Evolutionary conservation across 2,888 invertebrate genomes (phyloP), one percentile per base, ranked within the genome.

Genomic region (Protophormia terraenovae): DNA sequence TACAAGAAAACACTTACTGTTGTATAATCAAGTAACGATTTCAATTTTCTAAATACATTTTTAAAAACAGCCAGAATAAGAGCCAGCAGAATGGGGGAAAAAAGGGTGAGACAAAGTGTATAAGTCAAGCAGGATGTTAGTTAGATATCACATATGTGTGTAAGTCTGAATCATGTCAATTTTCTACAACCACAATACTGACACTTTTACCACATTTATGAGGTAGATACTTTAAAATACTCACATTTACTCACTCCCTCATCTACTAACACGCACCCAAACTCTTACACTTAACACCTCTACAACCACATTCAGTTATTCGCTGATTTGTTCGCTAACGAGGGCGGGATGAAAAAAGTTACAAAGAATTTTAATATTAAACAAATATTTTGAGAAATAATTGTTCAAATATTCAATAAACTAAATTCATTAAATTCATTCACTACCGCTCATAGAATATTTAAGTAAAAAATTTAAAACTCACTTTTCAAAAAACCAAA

Each of bases 31-130:
- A 82, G 78, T 75, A 82, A 81, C 77, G 62, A 82, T 82, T 82
- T 82, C 75, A 82, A 82, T 85, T 85, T 85, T 75, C 64, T 64
- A 75, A 81, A 84, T 73, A 77, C 53, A 73, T 62, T 77, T 73
- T 72, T 29, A 71, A 79, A n/a, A 69, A 69, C 64, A 55, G 27
- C 19, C 22, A 41, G 16, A 8, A 45, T 14, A 38, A 27, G 16
- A 14, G 38, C 10, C 2, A 4, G 38, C 0, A 12, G n/a, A 53
- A 41, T 12, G 10, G 38, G 38, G n/a, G n/a, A n/a, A n/a, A n/a
- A n/a, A 4, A 14, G 14, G 41, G 41, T 8, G 29, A 19, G 19
- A 32, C 19, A n/a, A 22, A 29, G 27, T 58, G n/a, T 53, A 50
- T n/a, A n/a, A n/a, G n/a, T n/a, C n/a, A n/a, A n/a, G 12, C 24